Base-by-base conservation (phyloP, 1,140 invertebrate species). In the Drosophila arawakana region DNA sequence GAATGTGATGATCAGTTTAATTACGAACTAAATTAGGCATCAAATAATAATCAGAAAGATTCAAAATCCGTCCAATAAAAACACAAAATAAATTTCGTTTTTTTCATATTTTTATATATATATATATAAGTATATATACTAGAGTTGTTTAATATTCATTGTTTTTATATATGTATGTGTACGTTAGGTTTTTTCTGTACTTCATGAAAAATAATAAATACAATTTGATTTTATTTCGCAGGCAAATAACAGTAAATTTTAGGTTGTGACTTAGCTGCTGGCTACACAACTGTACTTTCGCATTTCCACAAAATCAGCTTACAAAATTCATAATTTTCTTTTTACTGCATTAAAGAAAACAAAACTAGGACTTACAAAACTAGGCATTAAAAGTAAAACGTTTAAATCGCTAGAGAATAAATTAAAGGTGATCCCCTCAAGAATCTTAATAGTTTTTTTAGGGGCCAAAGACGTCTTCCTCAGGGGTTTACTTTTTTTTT, bases 331-430 rank as follows among this genome's bases (percentile, higher is more conserved):
- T 30, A 25, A 11, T 49, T 21, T 49, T 49, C 15, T 49, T 15
- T 15, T 15, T 15, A 15, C 15, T 15, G 15, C 69, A 70, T 67
- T 62, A 72, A 25, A 76, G 61, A 74, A 75, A 75, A 77, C 49
- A 84, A 80, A 76, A 59, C 55, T 77, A 76, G 66, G 35, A 71
- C 67, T 80, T 81, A 81, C 37, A 81, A 30, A 77, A 60, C 71
- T 79, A 82, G 37, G 9, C 15, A 61, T 61, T 70, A 67, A 46
- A 57, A 57, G 13, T 57, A 66, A 66, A 37, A 63, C 35, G 61
- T 63, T 50, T 78, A 76, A 63, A 85, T 76, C 60, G 54, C 82
- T 85, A 89, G 55, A 89, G 67, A 86, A 86, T 86, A 86, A 89
- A 86, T 86, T 69, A 86, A 67, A 69, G 67, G 57, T 37, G 78